Percentiles rank a stretch among this genome's conserved stretches.
Evolutionary conservation across 2,797 vertebrate species (phyloP).

Genomic region (Acrossocheilus fasciatus): DNA sequence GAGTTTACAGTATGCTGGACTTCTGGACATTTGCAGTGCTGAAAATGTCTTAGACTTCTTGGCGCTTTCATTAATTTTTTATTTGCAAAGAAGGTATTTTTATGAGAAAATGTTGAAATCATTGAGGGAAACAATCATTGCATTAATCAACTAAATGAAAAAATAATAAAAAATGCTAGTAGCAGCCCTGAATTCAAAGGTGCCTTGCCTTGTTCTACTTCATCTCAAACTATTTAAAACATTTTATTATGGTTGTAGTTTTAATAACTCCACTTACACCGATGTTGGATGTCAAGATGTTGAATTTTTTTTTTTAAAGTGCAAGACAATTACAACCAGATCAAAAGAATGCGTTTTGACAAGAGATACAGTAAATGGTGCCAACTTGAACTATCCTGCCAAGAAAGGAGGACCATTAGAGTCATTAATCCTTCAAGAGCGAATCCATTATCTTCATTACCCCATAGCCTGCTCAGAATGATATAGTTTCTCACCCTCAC

Average conservation of each 20-base stretch:
- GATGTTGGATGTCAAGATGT: not conserved
- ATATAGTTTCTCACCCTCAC: conserved; percentile 89
- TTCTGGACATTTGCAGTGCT: not conserved
- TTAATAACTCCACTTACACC: not conserved
- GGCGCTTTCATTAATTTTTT: not conserved
- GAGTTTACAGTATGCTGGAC: not conserved
- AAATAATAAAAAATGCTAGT: not conserved
- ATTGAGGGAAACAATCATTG: not conserved
- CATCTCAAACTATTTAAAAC: not conserved
- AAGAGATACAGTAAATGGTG: conserved; percentile 40
- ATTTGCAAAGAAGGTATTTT: not conserved
- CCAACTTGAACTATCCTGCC: conserved; percentile 49
- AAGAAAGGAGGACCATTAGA: conserved; percentile 66
- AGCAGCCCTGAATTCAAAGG: not conserved
- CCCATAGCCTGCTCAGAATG: conserved; percentile 53
- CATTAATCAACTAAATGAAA: not conserved
- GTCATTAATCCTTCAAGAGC: conserved; percentile 66
- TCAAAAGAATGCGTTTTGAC: not conserved
- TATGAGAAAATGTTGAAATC: not conserved
- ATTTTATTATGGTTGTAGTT: not conserved
- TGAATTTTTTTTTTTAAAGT: not conserved
- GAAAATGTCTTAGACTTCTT: not conserved
- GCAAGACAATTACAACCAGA: conserved; percentile 30
- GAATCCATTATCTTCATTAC: conserved; percentile 68
- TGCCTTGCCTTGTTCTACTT: not conserved